These are phyloP conservation scores for Hystrix brachyura DNA, from an alignment of 2,113 vertebrate species.

Conservation along the genomic window DNA sequence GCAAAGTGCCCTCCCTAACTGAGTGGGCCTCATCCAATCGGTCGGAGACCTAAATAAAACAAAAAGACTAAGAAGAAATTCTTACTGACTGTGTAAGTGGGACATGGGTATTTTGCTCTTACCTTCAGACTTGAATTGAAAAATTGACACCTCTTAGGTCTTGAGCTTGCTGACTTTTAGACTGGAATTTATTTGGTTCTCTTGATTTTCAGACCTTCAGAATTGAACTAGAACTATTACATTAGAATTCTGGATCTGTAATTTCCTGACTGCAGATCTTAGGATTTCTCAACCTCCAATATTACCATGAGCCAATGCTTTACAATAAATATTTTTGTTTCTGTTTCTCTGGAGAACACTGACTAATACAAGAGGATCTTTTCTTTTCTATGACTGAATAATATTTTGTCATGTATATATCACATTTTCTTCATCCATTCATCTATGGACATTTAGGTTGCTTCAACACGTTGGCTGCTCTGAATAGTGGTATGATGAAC, in stretches of 20 bases:
- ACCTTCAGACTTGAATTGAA: background rate
- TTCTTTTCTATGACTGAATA: background rate
- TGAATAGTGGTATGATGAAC: background rate
- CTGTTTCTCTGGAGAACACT: background rate
- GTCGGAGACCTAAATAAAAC: background rate
- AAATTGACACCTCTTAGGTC: background rate
- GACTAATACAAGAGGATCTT: background rate
- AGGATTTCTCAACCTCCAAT: background rate
- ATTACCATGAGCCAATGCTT: background rate
- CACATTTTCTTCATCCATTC: background rate
- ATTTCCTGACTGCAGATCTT: background rate
- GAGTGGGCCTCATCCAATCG: background rate
- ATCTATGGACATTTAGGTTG: background rate
- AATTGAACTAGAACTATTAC: background rate
- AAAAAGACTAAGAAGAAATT: background rate
- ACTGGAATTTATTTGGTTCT: background rate
- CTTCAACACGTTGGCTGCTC: background rate
- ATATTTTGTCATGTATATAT: background rate
- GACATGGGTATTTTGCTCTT: background rate
- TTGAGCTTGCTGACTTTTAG: background rate
- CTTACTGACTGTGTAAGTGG: background rate
- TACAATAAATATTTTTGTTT: background rate
- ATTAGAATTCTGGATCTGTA: background rate
- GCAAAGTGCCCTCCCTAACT: background rate
- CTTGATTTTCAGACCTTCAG: background rate